Evolutionary conservation across 2,888 invertebrate genomes (phyloP).

Genomic region (Drosophila nigritarsus): DNA sequence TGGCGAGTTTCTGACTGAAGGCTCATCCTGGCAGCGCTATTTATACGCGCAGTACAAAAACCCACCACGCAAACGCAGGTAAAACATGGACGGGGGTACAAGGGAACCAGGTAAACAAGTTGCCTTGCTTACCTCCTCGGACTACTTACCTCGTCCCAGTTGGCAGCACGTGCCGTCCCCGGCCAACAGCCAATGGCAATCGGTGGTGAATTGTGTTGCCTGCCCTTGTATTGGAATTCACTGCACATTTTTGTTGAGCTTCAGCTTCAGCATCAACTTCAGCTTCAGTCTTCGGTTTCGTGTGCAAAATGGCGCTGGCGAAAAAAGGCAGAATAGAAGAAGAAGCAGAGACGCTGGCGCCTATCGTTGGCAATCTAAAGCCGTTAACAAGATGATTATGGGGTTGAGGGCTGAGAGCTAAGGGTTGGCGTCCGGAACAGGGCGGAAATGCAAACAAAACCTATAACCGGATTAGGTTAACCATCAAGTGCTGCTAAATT

Average conservation of each 20-base stretch:
- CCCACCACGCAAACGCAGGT: constrained; percentile 65
- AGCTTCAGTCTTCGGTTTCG: constrained; percentile 9
- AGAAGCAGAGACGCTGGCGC: constrained; percentile 29
- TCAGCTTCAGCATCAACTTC: constrained; percentile 19
- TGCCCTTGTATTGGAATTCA: constrained; percentile 29
- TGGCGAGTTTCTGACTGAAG: constrained; percentile 70
- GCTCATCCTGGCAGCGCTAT: constrained; percentile 73
- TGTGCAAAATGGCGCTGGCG: constrained; percentile 68
- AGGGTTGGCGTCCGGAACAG: constrained; percentile 66
- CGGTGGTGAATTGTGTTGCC: constrained; percentile 72
- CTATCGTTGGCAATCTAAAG: constrained; percentile 69
- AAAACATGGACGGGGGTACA: constrained; percentile 49
- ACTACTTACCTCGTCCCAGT: constrained; percentile 28
- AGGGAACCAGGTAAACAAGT: constrained; percentile 68
- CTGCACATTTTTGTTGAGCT: constrained; percentile 27
- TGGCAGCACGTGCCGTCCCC: constrained; percentile 82
- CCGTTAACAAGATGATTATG: constrained; percentile 78
- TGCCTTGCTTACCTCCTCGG: constrained; percentile 32
- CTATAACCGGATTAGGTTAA: constrained; percentile 67
- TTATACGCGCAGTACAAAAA: constrained; percentile 69
- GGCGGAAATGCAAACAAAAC: constrained; percentile 79
- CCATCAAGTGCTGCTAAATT: constrained; percentile 66
- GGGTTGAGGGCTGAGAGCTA: constrained; percentile 56
- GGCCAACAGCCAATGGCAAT: constrained; percentile 74
- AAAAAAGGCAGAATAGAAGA: constrained; percentile 42